Evolutionary conservation across 2,113 vertebrate species (phyloP).

Genomic region (Planiliza haematocheilus): DNA sequence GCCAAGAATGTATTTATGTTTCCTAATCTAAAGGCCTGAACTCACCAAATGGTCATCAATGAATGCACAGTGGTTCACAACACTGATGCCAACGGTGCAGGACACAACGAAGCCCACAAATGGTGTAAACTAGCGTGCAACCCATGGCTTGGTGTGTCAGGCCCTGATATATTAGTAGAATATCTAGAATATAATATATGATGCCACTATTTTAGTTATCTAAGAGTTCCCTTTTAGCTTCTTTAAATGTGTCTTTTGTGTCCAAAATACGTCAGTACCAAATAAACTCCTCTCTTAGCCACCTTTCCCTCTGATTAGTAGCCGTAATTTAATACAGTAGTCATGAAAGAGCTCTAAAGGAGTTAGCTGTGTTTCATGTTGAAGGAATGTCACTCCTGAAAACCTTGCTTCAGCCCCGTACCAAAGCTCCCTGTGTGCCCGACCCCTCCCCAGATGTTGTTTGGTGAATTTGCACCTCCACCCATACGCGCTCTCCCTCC

Average conservation of each 20-base stretch:
- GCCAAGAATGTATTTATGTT: no score
- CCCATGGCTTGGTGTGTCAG: no score
- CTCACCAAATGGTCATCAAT: no score
- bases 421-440: conserved; percentile 23
- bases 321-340: background rate
- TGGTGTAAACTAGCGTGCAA: no score
- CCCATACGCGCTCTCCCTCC: conserved; percentile 62
- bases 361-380: conserved; percentile 4
- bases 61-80: no score
- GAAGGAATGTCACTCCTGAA: conserved; percentile 14
- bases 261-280: background rate
- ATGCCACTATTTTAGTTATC: no score
- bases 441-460: conserved; percentile 65
- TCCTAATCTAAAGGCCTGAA: no score
- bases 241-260: background rate
- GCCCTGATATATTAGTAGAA: no score
- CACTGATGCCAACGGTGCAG: no score
- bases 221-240: background rate
- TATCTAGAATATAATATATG: no score
- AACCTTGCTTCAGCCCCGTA: conserved; percentile 35
- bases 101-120: no score
- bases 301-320: background rate
- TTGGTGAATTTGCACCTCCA: conserved; percentile 62
- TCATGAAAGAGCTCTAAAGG: background rate
- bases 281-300: background rate